Conservation (phyloP, 2,888 invertebrate genomes). For the Drosophila lutescens region DNA sequence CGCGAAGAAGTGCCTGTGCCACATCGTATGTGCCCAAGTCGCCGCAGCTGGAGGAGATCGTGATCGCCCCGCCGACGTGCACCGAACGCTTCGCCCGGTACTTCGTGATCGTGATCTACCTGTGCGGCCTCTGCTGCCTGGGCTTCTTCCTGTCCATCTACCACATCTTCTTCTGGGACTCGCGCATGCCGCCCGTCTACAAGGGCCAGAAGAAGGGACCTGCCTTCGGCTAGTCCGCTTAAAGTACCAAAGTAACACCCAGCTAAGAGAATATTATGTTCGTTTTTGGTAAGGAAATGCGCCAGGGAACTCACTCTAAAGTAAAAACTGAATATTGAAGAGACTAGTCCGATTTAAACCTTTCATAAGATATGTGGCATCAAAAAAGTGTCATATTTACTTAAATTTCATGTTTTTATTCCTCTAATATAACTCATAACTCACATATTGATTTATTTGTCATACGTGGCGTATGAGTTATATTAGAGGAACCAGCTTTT, state of each 20-base stretch:
- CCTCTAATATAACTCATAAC: no score
- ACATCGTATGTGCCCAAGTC: slow-evolving; percentile 66
- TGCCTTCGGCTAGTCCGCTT: slow-evolving; percentile 55
- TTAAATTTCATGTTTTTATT: no score
- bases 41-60: slow-evolving; percentile 73
- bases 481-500: background rate
- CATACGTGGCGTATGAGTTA: slow-evolving; percentile 6
- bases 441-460: no score
- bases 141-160: slow-evolving; percentile 83
- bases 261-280: background rate
- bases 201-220: slow-evolving; percentile 79
- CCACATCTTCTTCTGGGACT: slow-evolving; percentile 84
- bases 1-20: slow-evolving; percentile 51
- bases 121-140: slow-evolving; percentile 81
- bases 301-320: no score
- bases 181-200: slow-evolving; percentile 83
- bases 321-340: no score
- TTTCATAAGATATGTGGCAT: no score
- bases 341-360: no score
- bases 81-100: slow-evolving; percentile 81
- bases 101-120: slow-evolving; percentile 79
- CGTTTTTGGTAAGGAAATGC: background rate
- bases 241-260: background rate
- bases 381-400: no score
- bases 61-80: slow-evolving; percentile 73